Percentiles rank a stretch among this genome's conserved stretches.
Evolutionary conservation across 2,113 vertebrate species (phyloP).

Genomic region (Pandion haliaetus): DNA sequence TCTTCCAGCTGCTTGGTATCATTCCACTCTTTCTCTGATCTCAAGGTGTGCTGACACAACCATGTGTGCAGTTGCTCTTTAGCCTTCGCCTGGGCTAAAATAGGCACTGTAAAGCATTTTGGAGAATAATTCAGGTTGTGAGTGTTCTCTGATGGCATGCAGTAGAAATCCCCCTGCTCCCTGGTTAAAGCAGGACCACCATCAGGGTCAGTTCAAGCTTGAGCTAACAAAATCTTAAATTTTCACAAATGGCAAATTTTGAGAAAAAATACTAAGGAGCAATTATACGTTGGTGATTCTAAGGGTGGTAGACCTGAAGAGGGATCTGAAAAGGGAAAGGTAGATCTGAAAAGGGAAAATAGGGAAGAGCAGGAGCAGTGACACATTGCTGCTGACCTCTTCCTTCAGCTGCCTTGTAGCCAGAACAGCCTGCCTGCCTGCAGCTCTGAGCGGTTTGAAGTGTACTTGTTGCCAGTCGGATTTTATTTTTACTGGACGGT

Average conservation of each 20-base stretch:
- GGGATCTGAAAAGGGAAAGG: background rate
- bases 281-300: background rate
- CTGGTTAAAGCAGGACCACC: background rate
- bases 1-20: background rate
- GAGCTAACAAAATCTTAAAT: background rate
- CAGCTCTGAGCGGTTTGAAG: background rate
- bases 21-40: background rate
- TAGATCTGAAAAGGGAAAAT: background rate
- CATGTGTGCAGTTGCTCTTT: background rate
- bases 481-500: background rate
- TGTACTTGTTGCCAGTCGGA: background rate
- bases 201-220: background rate
- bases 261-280: background rate
- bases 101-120: background rate
- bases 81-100: background rate
- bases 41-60: background rate
- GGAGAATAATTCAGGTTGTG: background rate
- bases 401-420: background rate
- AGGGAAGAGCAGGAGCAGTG: background rate
- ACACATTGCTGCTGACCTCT: background rate
- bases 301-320: background rate
- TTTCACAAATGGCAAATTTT: background rate
- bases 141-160: background rate
- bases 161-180: background rate
- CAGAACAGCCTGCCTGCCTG: background rate